Evolutionary conservation across 2,888 invertebrate genomes (phyloP), one percentile per base, ranked within the genome.

Genomic region (Tiliacea aurago): DNA sequence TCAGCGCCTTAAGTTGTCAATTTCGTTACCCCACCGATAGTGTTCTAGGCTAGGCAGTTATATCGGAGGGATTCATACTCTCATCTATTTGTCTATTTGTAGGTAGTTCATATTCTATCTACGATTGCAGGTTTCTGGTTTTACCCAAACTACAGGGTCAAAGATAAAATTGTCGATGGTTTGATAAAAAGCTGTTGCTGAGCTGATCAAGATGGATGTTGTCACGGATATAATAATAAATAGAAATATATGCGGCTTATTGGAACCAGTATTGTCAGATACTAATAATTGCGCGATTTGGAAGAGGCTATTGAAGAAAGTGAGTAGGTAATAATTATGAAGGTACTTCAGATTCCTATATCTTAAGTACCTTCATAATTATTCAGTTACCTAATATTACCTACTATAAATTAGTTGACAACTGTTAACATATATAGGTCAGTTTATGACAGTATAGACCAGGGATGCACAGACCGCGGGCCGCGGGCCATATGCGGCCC

Each of bases 261-360:
- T 33, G 28, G 20, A 72, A 23, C 5, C 11, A n/a, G n/a, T n/a
- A n/a, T 49, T 76, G 73, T 64, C 41, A 58, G 63, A 53, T 47
- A 47, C 45, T 23, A 59, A 11, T 33, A 13, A 47, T 41, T 78
- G 41, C 41, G 59, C 47, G 9, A 55, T 53, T 61, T 78, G 53
- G 78, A 70, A 61, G n/a, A 20, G 53, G 41, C 6, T 78, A 18
- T 78, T 70, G 43, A 70, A 75, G 71, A 49, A 49, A 49, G 7
- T 70, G 20, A 53, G 15, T 37, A 37, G 37, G 37, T 56, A 43
- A 43, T 77, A 28, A 18, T 37, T 20, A 43, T 23, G 28, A 28
- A 28, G 28, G 28, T 28, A 28, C 2, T 28, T 28, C 28, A 28
- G 28, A 28, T 28, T 28, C 28, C 28, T 28, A 28, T 28, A 28